phyloP scores from a whole-genome alignment of 2,797 vertebrate genomes.

The Botia kubotai region DNA sequence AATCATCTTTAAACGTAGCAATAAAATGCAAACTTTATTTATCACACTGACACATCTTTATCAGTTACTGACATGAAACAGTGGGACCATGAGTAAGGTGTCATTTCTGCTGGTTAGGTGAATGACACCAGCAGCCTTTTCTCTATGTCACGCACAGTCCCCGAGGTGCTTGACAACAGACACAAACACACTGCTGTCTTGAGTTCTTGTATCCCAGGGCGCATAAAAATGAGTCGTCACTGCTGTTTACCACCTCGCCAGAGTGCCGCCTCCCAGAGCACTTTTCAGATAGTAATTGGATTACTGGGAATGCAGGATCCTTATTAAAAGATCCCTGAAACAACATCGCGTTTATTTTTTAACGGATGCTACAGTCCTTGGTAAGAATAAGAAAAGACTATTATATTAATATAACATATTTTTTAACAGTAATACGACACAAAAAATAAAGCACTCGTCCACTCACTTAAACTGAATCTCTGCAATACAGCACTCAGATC shows the following conservation, averaged over 20 bases:
- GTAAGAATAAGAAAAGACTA: conserved; percentile 7
- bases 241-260: conserved; percentile 63
- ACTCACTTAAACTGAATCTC: neutral
- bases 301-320: conserved; percentile 52
- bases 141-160: conserved; percentile 30
- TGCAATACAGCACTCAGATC: neutral
- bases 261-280: conserved; percentile 48
- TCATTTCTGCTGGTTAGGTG: neutral
- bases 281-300: conserved; percentile 62
- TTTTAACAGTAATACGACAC: neutral
- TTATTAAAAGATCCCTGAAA: conserved; percentile 43
- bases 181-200: conserved; percentile 16
- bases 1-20: neutral
- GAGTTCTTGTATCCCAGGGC: neutral
- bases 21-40: neutral
- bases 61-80: conserved; percentile 4
- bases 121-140: conserved; percentile 3
- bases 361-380: neutral
- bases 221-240: conserved; percentile 67
- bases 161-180: conserved; percentile 16
- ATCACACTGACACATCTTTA: neutral
- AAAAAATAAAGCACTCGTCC: neutral
- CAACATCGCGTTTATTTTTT: conserved; percentile 49
- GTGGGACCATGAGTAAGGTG: neutral
- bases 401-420: neutral